These are phyloP conservation scores for Platalea minor DNA, from an alignment of 2,797 vertebrate genomes.

Conservation along the genomic window DNA sequence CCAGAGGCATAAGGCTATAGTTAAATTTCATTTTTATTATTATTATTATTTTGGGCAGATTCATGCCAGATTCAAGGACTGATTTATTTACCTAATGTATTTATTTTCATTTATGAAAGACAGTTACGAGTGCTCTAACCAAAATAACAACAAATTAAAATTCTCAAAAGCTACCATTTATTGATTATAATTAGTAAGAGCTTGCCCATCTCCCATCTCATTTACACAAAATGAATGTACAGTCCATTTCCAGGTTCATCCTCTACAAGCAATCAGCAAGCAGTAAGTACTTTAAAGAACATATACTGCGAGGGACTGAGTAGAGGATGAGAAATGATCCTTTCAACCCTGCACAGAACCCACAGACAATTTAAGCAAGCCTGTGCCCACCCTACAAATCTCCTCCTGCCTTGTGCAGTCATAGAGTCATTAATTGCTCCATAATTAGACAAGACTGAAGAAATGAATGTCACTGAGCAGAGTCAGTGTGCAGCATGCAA, in stretches of 20 bases:
- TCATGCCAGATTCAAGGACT: not conserved
- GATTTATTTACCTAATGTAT: not conserved
- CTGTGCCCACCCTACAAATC: not conserved
- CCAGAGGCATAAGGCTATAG: not conserved
- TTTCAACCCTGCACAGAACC: not conserved
- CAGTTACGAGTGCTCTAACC: not conserved
- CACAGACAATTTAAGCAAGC: not conserved
- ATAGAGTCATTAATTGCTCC: not conserved
- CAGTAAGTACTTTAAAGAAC: not conserved
- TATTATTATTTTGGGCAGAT: not conserved
- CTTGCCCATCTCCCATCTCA: not conserved
- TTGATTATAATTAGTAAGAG: not conserved
- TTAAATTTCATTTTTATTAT: not conserved
- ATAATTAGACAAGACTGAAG: not conserved
- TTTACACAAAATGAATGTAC: not conserved
- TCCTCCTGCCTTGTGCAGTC: not conserved
- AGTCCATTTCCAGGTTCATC: not conserved
- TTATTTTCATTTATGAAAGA: not conserved
- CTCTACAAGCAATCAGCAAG: not conserved
- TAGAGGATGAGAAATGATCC: not conserved
- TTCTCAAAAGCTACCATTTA: not conserved
- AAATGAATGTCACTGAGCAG: not conserved
- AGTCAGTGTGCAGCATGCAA: not conserved
- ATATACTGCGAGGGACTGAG: not conserved
- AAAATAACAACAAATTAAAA: conserved; percentile 9